A percentile compares a stretch with the other conserved stretches of the same genome.
phyloP scores from a whole-genome alignment of 2,113 vertebrate species.

The Brachirus orientalis region DNA sequence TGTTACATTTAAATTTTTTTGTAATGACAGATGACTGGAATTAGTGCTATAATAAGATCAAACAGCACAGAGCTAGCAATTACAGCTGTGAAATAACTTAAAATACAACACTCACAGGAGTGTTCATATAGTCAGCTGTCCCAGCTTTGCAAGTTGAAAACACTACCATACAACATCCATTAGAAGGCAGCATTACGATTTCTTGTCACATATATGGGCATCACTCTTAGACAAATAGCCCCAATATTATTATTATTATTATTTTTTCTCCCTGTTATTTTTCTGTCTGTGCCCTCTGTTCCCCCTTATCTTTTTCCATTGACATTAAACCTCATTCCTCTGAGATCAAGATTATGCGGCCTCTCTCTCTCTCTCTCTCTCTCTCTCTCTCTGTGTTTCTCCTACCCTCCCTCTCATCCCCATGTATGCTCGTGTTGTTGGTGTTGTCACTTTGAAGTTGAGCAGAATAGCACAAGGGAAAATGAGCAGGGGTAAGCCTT shows the following conservation, averaged over 20 bases:
- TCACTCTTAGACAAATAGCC: constrained; percentile 15
- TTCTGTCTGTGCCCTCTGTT: constrained; percentile 19
- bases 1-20: neutral
- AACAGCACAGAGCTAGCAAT: neutral
- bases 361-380: neutral
- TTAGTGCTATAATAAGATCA: neutral
- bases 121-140: too few relatives aligned
- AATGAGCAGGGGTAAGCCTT: constrained; percentile 21
- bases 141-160: neutral
- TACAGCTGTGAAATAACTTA: neutral
- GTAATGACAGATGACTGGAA: neutral
- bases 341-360: constrained; percentile 39
- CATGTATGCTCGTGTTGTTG: constrained; percentile 10
- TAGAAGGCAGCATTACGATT: neutral
- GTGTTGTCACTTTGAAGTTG: constrained; percentile 48
- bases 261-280: constrained; percentile 5
- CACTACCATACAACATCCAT: neutral
- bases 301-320: constrained; percentile 19
- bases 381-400: constrained; percentile 1
- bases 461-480: constrained; percentile 31
- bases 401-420: neutral
- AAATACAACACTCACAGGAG: neutral
- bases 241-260: too few relatives aligned
- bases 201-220: constrained; percentile 1
- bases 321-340: constrained; percentile 24